Conservation (phyloP, 1,140 invertebrate genomes). For the Acromyrmex heyeri region DNA sequence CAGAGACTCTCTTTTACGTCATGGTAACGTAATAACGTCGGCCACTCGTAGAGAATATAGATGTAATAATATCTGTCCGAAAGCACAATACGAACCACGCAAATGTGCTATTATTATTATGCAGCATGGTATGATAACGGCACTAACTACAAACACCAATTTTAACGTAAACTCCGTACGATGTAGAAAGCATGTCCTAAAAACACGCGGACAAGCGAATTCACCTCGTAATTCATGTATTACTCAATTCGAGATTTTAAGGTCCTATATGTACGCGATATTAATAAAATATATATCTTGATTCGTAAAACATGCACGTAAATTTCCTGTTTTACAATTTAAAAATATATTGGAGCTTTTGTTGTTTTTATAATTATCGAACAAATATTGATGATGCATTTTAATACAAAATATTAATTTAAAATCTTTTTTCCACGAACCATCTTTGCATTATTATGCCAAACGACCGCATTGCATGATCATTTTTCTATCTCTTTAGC, state of each 20-base stretch:
- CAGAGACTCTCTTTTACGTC: slow-evolving; percentile 56
- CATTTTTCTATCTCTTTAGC: neutral
- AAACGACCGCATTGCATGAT: neutral
- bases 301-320: neutral
- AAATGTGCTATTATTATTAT: slow-evolving; percentile 61
- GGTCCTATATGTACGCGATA: neutral
- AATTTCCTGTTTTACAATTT: neutral
- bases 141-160: slow-evolving; percentile 60
- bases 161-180: slow-evolving; percentile 31
- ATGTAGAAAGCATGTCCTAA: slow-evolving; percentile 7
- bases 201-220: slow-evolving; percentile 32
- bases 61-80: slow-evolving; percentile 58
- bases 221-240: neutral
- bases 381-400: neutral
- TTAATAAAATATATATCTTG: slow-evolving; percentile 14
- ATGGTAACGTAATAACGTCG: slow-evolving; percentile 52
- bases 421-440: neutral
- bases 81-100: slow-evolving; percentile 58
- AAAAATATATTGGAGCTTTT: neutral
- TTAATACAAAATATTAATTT: neutral
- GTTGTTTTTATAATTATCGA: neutral
- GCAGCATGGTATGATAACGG: slow-evolving; percentile 36
- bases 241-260: slow-evolving; percentile 21
- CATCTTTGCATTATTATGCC: neutral
- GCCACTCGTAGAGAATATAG: slow-evolving; percentile 46